phyloP scores from a whole-genome alignment of 2,888 invertebrate genomes.

The Nomada fucata region DNA sequence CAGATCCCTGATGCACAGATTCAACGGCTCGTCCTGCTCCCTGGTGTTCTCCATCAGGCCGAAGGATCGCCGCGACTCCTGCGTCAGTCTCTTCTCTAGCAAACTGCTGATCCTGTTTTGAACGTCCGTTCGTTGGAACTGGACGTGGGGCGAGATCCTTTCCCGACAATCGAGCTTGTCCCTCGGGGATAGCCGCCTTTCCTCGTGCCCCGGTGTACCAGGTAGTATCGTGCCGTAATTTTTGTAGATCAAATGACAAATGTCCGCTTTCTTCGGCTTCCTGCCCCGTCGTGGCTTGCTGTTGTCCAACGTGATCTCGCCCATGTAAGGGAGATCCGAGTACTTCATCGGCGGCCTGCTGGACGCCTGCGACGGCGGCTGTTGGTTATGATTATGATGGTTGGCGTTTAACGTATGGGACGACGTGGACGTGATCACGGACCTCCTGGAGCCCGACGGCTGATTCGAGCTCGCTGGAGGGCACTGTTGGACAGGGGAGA shows the following conservation, averaged over 20 bases:
- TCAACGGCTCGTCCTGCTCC: conserved; percentile 90
- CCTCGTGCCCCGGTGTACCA: conserved; percentile 88
- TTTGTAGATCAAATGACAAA: conserved; percentile 95
- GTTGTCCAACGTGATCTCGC: conserved; percentile 95
- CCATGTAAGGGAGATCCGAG: conserved; percentile 95
- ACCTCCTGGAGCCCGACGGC: conserved; percentile 70
- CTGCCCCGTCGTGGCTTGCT: conserved; percentile 93
- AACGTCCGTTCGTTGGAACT: conserved; percentile 87
- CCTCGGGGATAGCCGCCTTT: conserved; percentile 73
- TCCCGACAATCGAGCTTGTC: conserved; percentile 72
- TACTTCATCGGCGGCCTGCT: conserved; percentile 87
- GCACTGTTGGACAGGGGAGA: conserved; percentile 42
- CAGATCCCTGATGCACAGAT: conserved; percentile 92
- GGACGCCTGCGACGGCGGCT: conserved; percentile 72
- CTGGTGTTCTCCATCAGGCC: conserved; percentile 83
- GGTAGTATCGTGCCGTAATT: conserved; percentile 95
- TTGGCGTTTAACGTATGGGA: conserved; percentile 65
- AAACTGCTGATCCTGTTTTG: conserved; percentile 90
- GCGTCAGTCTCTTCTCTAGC: conserved; percentile 89
- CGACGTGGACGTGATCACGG: conserved; percentile 80
- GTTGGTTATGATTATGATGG: conserved; percentile 61
- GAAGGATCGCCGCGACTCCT: conserved; percentile 86
- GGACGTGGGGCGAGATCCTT: conserved; percentile 71
- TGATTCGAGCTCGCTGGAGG: conserved; percentile 40
- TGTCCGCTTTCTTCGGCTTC: conserved; percentile 96